A percentile compares a stretch with the other conserved stretches of the same genome.
Evolutionary conservation across 1,140 invertebrate genomes (phyloP).

Genomic region (Dermatophagoides farinae): DNA sequence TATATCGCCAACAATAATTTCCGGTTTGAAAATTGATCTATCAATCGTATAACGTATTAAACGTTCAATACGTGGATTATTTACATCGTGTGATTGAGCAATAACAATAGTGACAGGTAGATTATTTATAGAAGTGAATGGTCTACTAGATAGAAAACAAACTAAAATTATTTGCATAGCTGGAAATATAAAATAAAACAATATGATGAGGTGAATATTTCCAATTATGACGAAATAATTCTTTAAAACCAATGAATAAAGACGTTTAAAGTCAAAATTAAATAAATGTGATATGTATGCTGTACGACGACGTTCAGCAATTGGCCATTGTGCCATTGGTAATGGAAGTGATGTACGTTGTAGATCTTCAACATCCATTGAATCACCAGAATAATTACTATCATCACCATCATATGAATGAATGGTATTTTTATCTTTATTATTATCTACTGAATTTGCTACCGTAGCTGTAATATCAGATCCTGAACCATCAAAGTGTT

Average conservation of each 20-base stretch:
- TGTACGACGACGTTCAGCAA: slow-evolving; percentile 5
- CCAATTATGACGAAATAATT: slow-evolving; percentile 1
- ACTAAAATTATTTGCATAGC: slow-evolving; percentile 80
- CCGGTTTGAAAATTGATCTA: not conserved
- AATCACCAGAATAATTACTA: not conserved
- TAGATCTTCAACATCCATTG: not conserved
- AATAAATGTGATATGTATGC: not conserved
- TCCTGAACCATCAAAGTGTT: too few species aligned
- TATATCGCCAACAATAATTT: slow-evolving; percentile 5
- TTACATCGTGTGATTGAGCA: not conserved
- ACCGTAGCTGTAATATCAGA: too few species aligned
- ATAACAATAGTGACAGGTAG: slow-evolving; percentile 47
- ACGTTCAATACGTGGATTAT: not conserved
- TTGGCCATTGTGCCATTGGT: slow-evolving; percentile 9
- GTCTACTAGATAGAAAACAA: slow-evolving; percentile 68
- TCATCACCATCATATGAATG: too few species aligned
- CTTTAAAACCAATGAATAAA: not conserved
- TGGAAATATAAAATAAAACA: slow-evolving; percentile 75
- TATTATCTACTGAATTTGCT: too few species aligned
- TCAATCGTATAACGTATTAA: not conserved
- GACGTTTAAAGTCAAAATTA: not conserved
- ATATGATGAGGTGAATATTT: slow-evolving; percentile 36
- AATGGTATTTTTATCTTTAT: too few species aligned
- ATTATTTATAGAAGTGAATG: slow-evolving; percentile 43
- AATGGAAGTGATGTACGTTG: not conserved